These are phyloP conservation scores for Podarcis raffonei DNA, from an alignment of 2,113 vertebrate species.

Conservation along the genomic window DNA sequence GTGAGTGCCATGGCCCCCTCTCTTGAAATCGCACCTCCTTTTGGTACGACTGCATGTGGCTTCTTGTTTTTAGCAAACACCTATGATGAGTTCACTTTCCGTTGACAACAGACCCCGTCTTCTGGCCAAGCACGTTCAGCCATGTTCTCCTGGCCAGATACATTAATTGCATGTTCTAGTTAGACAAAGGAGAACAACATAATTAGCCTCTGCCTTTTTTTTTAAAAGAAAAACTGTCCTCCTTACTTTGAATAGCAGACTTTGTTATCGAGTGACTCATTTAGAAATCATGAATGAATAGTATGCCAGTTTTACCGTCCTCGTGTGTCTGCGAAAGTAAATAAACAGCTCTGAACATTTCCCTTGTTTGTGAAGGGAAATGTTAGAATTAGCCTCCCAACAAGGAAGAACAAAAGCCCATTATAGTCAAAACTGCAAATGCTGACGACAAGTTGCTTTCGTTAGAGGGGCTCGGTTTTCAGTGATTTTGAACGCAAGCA, in stretches of 20 bases:
- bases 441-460: slow-evolving; percentile 38
- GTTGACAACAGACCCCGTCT: background rate
- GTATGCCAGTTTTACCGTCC: slow-evolving; percentile 51
- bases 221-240: background rate
- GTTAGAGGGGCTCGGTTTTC: background rate
- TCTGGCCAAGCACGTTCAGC: background rate
- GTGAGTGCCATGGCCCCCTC: background rate
- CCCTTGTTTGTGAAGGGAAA: slow-evolving; percentile 52
- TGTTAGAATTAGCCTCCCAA: slow-evolving; percentile 34
- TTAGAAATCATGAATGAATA: slow-evolving; percentile 52
- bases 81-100: background rate
- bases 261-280: slow-evolving; percentile 62
- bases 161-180: background rate
- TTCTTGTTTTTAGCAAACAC: background rate
- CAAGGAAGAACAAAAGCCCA: slow-evolving; percentile 55
- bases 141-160: slow-evolving; percentile 3
- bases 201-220: slow-evolving; percentile 18
- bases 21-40: background rate
- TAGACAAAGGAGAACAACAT: slow-evolving; percentile 25
- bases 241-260: slow-evolving; percentile 26
- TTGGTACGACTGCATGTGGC: background rate
- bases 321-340: slow-evolving; percentile 47
- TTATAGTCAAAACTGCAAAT: slow-evolving; percentile 24
- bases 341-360: slow-evolving; percentile 49
- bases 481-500: background rate